phyloP scores from a whole-genome alignment of 2,113 vertebrate species.

The Mastomys natalensis region DNA sequence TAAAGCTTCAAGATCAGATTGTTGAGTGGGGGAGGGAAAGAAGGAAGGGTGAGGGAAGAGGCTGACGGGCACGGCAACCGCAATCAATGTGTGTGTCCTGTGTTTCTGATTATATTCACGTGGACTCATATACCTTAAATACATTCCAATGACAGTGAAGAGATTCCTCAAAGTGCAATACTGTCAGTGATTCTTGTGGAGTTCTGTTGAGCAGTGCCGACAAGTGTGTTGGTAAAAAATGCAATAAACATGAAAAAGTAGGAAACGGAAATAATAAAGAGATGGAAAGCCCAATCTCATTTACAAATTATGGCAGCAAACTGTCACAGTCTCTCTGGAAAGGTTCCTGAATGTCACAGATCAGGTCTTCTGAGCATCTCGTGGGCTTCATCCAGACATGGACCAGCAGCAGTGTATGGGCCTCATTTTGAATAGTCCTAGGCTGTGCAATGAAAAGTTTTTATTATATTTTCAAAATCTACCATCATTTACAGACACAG shows the following conservation, averaged over 20 bases:
- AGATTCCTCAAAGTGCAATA: neutral
- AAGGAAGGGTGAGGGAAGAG: neutral
- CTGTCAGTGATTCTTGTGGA: neutral
- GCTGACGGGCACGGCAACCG: fast-evolving
- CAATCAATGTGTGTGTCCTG: neutral
- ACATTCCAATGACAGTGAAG: neutral
- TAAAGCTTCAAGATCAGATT: neutral
- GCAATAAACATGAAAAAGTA: neutral
- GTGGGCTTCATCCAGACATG: neutral
- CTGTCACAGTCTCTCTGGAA: neutral
- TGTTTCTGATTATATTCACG: neutral
- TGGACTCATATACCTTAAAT: neutral
- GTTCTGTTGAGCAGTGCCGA: neutral
- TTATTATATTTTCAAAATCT: constrained; percentile 14
- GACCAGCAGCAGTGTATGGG: neutral
- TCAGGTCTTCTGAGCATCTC: constrained; percentile 14
- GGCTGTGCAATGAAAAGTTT: neutral
- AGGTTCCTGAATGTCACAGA: neutral
- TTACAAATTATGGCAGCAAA: neutral
- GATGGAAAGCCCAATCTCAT: neutral
- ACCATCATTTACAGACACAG: constrained; percentile 39
- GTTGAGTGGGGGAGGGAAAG: neutral
- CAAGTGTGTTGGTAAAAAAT: neutral
- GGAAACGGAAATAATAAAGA: neutral
- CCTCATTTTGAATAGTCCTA: neutral